Evolutionary conservation across 1,140 invertebrate genomes (phyloP), one percentile per base, ranked within the genome.

Genomic region (Nixonia krombeini): DNA sequence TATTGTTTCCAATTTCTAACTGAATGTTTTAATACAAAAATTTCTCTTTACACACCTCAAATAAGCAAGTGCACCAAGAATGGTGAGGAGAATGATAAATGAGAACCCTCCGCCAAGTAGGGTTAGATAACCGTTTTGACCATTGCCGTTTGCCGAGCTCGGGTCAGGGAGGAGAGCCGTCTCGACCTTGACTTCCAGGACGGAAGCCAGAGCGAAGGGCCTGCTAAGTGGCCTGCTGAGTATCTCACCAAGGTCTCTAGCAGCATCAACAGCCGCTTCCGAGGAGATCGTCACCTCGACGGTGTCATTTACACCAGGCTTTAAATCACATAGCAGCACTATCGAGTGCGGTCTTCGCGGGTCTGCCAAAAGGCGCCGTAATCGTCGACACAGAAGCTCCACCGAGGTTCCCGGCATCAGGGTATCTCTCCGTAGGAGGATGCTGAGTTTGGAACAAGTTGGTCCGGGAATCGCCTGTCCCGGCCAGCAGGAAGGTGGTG

Each of bases 261-360:
- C 90, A 1, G 89, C 89, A 40, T 89, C 88, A 0, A 89, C 85
- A 1, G 91, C 87, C 9, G 89, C 88, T 9, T 87, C 85, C 28
- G 84, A 85, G 58, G 82, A 85, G 12, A 96, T 86, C 9, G 94
- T 94, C n/a, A 96, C 90, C 85, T 95, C 94, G 33, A 96, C 87
- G 1, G 92, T 92, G 73, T 95, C 93, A 71, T 93, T 92, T 41
- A 91, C 91, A 13, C 90, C 90, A 0, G 87, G 86, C 64, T 94
- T 93, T 4, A 96, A 85, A 75, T 93, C 93, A 76, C 95, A 96
- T 0, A 95, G 87, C 4, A 96, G 79, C 10, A 94, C 90, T 2
- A 94, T 85, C 23, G 87, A 79, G 18, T 89, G 88, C 0, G 86
- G 85, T 74, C 85, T 75, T 79, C 82, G 78, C 68, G 86, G 87